Conservation (phyloP, 1,140 invertebrate species). For the Mactra quadrangularis region DNA sequence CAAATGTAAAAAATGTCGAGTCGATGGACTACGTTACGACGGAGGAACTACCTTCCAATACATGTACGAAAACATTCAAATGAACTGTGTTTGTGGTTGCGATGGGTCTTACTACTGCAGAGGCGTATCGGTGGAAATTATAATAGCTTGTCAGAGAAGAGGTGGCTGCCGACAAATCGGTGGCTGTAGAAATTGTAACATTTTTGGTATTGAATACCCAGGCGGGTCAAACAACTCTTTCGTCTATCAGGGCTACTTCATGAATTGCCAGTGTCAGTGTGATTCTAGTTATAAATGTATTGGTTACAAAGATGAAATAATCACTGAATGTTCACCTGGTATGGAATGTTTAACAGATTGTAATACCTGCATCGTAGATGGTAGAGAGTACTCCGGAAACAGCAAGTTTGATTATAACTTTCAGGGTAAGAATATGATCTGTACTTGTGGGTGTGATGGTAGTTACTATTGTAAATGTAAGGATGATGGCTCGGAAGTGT, state of each 20-base stretch:
- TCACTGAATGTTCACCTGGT: constrained; percentile 37
- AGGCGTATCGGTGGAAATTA: constrained; percentile 18
- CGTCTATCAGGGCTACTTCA: constrained; percentile 49
- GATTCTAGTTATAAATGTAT: constrained; percentile 48
- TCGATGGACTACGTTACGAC: constrained; percentile 17
- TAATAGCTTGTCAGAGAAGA: constrained; percentile 31
- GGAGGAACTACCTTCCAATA: constrained; percentile 4
- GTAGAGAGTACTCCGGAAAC: constrained; percentile 30
- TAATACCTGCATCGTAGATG: constrained; percentile 32
- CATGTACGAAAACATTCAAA: constrained; percentile 21
- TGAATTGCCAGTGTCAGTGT: constrained; percentile 49
- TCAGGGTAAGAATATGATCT: constrained; percentile 49
- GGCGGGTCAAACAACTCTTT: constrained; percentile 13
- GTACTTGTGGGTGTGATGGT: constrained; percentile 59
- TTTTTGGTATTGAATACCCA: constrained; percentile 24
- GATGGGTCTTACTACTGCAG: constrained; percentile 45
- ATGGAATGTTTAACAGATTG: constrained; percentile 28
- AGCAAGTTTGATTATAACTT: constrained; percentile 13
- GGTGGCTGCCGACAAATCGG: constrained; percentile 34
- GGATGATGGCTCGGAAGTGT: constrained; percentile 32
- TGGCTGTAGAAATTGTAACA: constrained; percentile 42
- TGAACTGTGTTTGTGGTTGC: constrained; percentile 50
- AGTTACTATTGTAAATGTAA: constrained; percentile 48
- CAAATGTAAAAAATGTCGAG: constrained; percentile 25
- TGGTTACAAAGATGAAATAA: constrained; percentile 23